Evolutionary conservation across 64 coral and sea anemone species (phyloP), one percentile per base, ranked within the genome.

Genomic region (Stichodactyla helianthus): DNA sequence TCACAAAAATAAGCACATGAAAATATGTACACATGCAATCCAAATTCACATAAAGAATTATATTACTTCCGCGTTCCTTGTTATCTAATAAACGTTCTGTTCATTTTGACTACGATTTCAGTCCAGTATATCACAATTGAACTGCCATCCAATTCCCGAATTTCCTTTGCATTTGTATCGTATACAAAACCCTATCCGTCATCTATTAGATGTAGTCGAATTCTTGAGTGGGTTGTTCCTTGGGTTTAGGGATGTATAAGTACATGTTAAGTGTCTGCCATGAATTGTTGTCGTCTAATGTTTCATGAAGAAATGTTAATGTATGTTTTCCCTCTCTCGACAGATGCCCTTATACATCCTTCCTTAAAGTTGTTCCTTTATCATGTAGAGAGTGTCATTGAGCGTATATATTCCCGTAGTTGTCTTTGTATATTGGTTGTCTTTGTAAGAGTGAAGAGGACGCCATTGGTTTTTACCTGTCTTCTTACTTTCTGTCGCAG

Each of bases 401-500:
- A 23, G 22, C 27, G 6, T 9, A 26, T 74, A 27, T 74, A 31
- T 74, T 28, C 12, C 20, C 23, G 10, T 27, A 74, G 26, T 74
- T 11, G 68, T 74, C 68, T n/a, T 23, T 13, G 68, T 74, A 27
- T 31, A 1, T 35, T 74, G 68, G 26, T 74, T 74, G n/a, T n/a
- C 10, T 74, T 6, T 74, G 22, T n/a, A 12, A 7, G 22, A 53
- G 16, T 19, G 50, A 52, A 81, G 14, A 18, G 20, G 10, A 54
- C 14, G 6, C 12, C 35, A 16, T 27, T 27, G 20, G 20, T 22
- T 20, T 71, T 71, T 71, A 22, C 0, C 18, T 19, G 7, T 71
- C 25, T 53, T 20, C 6, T 81, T 81, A 81, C 78, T 81, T 81
- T 81, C 78, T 81, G 50, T 81, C 78, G 50, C 78, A 81, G 20